Evolutionary conservation across 2,113 vertebrate genomes (phyloP), one percentile per base, ranked within the genome.

Genomic region (Leptobrachium ailaonicum): DNA sequence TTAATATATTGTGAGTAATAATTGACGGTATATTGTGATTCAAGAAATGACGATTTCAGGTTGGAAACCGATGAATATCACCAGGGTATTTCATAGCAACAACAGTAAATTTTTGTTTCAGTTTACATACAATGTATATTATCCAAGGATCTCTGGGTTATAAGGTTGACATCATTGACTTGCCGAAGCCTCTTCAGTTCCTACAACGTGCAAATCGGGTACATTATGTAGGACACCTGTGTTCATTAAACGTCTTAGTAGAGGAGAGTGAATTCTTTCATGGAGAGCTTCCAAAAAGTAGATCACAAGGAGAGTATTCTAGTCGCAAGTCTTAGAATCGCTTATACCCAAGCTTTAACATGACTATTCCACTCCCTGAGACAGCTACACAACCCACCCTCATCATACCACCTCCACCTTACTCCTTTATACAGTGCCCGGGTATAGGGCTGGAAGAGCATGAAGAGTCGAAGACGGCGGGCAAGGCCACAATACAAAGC

Each of bases 341-440:
- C 4, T 95, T 88, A 97, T 56, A 97, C 95, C 96, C 96, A 97
- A 63, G 92, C 94, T 3, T 89, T 94, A 79, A 94, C 68, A 58
- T 83, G 87, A 4, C 20, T 62, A 63, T 81, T 75, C 42, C 87
- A 87, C 2, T 84, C 85, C 58, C 54, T 71, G 68, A 53, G 70
- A 1, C 86, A 88, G 75, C 82, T 2, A 2, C 88, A 87, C 4
- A 64, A 41, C 0, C 81, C 87, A 0, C 87, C 84, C 13, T 90
- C 86, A 73, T 89, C 87, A 0, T 50, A 85, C 90, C 86, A 92
- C 75, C 88, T 88, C 82, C 92, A 90, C 70, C 87, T 84, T 41
- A 87, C 88, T 1, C 95, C 94, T 63, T 90, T 86, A 88, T 95
- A 96, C 42, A 88, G 32, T 0, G 90, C 94, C 5, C 83, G 88